Evolutionary conservation across 2,797 vertebrate genomes (phyloP).

Genomic region (Pitangus sulphuratus): DNA sequence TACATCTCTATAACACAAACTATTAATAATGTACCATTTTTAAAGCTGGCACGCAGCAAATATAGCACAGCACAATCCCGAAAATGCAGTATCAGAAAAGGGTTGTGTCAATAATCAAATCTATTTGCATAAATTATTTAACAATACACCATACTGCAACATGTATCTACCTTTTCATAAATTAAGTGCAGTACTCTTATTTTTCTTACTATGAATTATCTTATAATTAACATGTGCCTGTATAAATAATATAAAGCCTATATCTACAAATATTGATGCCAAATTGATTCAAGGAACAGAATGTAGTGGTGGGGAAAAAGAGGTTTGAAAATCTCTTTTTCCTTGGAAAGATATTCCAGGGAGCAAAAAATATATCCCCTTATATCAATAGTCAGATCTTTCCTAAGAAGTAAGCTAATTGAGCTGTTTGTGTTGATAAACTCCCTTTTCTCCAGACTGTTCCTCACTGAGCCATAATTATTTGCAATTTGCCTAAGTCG

Average conservation of each 20-base stretch:
- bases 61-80: neutral
- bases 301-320: neutral
- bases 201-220: slow-evolving; percentile 27
- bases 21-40: neutral
- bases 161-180: neutral
- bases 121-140: slow-evolving; percentile 18
- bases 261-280: slow-evolving; percentile 15
- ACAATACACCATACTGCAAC: neutral
- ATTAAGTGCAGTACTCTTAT: neutral
- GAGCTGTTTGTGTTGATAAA: slow-evolving; percentile 97
- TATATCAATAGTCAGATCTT: slow-evolving; percentile 88
- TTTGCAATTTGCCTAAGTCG: slow-evolving; percentile 99
- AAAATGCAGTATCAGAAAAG: slow-evolving; percentile 6
- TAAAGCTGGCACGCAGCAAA: neutral
- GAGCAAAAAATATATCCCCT: slow-evolving; percentile 72
- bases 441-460: slow-evolving; percentile 88
- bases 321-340: slow-evolving; percentile 20
- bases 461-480: slow-evolving; percentile 98
- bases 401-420: slow-evolving; percentile 94
- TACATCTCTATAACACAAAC: neutral
- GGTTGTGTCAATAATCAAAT: neutral
- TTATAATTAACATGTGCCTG: neutral
- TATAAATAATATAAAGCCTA: slow-evolving; percentile 6
- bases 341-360: slow-evolving; percentile 45
- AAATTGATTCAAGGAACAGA: slow-evolving; percentile 53